Base-by-base conservation (phyloP, 92 coral and sea anemone species). In the Porites divaricata region DNA sequence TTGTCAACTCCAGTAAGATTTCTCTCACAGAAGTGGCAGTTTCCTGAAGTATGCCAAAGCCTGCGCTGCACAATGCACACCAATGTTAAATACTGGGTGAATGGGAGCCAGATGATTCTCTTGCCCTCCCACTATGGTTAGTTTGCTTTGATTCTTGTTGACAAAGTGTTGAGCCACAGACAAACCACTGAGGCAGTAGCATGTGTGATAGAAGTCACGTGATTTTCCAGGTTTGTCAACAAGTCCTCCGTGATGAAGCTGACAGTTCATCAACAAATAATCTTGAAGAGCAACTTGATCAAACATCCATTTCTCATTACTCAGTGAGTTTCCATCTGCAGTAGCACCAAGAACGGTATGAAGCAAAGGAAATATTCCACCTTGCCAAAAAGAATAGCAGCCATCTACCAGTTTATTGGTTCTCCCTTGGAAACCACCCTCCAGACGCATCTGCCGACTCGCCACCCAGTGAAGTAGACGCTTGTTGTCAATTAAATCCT, bases 311-410 rank as follows among this genome's bases (percentile, higher is more conserved):
- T 87, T 89, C 72, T 93, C 93, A 11, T 88, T 62, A 74, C 99
- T 92, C 24, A 96, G 83, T 1, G 94, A 83, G 72, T 53, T 81
- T 53, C 72, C 75, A 53, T 93, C 90, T 11, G 70, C 85, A 75
- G 88, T 81, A 9, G 86, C 86, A 71, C 91, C 92, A 72, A 96
- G 76, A 63, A 95, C 95, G 48, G 90, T 95, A 61, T 96, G 99
- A 62, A 96, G 88, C 63, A 96, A 72, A 20, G 99, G 99, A 79
- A 96, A 96, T 68, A 96, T 74, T 10, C 99, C 99, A 45, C 99
- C 99, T 70, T 94, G 99, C 99, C 99, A 96, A 68, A 94, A 95
- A 1, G 99, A 96, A 89, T 96, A 96, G 83, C 99, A 96, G 67
- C 99, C 99, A 88, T 96, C 99, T 52, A 96, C 99, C 62, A 96